Evolutionary conservation across 2,113 vertebrate genomes (phyloP).

Genomic region (Myodes glareolus): DNA sequence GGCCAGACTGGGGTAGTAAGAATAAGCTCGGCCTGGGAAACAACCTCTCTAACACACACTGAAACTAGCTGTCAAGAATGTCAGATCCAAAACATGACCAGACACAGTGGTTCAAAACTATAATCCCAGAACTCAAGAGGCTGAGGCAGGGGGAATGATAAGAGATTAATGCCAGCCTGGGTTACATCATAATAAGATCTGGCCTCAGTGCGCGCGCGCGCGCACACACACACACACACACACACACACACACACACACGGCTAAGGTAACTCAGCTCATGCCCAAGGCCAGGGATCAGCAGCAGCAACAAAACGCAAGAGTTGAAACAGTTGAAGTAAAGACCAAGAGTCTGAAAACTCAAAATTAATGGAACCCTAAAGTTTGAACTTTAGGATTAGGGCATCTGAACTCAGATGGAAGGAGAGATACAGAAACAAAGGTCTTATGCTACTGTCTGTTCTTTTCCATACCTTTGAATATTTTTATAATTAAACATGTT

Average conservation of each 20-base stretch:
- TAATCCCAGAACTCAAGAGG: background rate
- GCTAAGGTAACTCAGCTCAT: background rate
- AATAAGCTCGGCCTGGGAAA: background rate
- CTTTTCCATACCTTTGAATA: background rate
- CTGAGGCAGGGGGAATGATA: background rate
- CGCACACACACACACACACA: background rate
- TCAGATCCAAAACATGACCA: background rate
- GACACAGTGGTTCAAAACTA: background rate
- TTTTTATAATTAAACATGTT: slow-evolving; percentile 29
- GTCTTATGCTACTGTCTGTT: background rate
- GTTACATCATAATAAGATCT: background rate
- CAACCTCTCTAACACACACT: background rate
- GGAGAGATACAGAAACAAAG: background rate
- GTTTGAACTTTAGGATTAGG: background rate
- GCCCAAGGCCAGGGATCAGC: background rate
- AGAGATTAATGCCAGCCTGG: background rate
- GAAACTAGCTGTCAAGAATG: background rate
- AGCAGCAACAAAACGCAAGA: background rate
- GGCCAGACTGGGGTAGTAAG: background rate
- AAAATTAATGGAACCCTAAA: background rate
- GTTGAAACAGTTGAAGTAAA: background rate
- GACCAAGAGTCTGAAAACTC: background rate
- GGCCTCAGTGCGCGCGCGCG: background rate
- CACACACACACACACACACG: background rate
- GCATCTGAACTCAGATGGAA: background rate